These are phyloP conservation scores for Pica pica DNA, from an alignment of 2,113 vertebrate species.

Conservation along the genomic window DNA sequence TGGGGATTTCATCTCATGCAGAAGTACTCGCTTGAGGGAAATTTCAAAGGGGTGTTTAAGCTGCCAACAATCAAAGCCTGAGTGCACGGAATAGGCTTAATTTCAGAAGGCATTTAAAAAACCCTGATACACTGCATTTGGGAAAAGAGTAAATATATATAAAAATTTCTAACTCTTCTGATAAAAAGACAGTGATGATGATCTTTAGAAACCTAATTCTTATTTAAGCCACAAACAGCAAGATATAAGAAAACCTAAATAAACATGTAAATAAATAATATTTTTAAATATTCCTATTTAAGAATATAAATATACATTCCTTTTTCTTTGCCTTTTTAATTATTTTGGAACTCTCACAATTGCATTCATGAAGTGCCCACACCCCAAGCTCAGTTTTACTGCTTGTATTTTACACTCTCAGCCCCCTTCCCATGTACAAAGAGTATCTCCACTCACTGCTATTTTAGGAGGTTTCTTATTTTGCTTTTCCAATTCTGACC, in stretches of 20 bases:
- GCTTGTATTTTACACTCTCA: not conserved
- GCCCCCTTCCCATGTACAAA: not conserved
- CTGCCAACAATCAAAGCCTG: constrained; percentile 14
- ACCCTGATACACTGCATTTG: not conserved
- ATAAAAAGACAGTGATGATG: not conserved
- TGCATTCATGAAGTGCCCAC: not conserved
- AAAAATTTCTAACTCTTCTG: not conserved
- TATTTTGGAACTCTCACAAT: not conserved
- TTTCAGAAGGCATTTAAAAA: constrained; percentile 22
- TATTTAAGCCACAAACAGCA: not conserved
- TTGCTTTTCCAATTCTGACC: not conserved
- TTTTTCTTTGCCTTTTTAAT: not conserved
- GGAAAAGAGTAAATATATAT: not conserved
- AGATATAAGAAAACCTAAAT: not conserved
- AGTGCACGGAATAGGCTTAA: not conserved
- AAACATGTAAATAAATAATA: not conserved
- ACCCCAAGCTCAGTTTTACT: not conserved
- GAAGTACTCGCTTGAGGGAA: constrained; percentile 2
- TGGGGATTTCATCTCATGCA: constrained; percentile 28
- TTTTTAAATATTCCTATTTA: not conserved
- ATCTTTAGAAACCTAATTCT: not conserved
- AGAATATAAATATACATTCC: not conserved
- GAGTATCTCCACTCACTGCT: not conserved
- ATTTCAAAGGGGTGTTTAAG: constrained; percentile 42
- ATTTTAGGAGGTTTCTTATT: not conserved